Evolutionary conservation across 2,888 invertebrate species (phyloP).

Genomic region (Cephus pulcher): DNA sequence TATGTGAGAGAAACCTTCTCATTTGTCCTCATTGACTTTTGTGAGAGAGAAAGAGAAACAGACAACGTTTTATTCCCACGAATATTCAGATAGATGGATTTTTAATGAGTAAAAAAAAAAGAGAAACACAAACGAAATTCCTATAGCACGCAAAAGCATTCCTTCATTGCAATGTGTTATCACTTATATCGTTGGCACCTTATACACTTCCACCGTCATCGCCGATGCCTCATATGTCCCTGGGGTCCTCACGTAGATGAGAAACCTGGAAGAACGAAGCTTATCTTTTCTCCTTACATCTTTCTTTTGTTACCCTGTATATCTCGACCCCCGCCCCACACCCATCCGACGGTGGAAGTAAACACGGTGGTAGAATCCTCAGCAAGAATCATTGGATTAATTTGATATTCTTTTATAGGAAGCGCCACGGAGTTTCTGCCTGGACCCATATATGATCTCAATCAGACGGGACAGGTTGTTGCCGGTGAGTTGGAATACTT

Average conservation of each 20-base stretch:
- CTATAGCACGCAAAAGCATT: neutral
- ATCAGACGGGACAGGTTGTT: constrained; percentile 88
- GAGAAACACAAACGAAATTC: neutral
- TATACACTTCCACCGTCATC: neutral
- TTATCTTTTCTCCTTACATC: neutral
- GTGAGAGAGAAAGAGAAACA: neutral
- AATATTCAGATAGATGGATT: neutral
- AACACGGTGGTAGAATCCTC: constrained; percentile 32
- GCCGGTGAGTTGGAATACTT: constrained; percentile 71
- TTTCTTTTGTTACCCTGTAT: constrained; percentile 30
- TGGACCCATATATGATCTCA: constrained; percentile 84
- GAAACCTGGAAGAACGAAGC: neutral
- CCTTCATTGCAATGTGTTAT: neutral
- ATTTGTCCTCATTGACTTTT: neutral
- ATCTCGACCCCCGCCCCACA: constrained; percentile 12
- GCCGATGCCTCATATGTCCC: neutral
- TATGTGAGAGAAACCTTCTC: neutral
- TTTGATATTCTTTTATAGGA: constrained; percentile 61
- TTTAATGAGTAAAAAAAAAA: neutral
- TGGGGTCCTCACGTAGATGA: neutral
- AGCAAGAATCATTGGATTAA: constrained; percentile 39
- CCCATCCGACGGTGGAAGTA: constrained; percentile 41
- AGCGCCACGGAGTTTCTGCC: constrained; percentile 71
- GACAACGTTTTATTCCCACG: neutral
- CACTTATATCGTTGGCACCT: neutral